Conservation (phyloP, 1,140 invertebrate genomes). For the Armadillidium nasatum region DNA sequence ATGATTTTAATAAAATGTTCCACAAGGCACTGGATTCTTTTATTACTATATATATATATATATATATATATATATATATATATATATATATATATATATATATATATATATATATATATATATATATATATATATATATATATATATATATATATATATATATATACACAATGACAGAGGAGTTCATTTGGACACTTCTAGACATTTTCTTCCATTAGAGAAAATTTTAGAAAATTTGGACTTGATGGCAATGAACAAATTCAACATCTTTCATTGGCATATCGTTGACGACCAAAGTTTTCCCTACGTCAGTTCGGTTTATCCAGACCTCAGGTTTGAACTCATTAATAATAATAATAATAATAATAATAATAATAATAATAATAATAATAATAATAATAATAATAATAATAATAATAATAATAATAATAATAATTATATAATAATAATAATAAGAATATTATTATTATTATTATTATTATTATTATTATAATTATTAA, state of each 20-base stretch:
- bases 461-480: too few relatives aligned
- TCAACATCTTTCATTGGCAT: conserved; percentile 62
- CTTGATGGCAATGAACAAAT: conserved; percentile 48
- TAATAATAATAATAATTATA: background rate
- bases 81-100: conserved; percentile 5
- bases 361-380: too few relatives aligned
- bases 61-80: conserved; percentile 21
- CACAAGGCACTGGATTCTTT: too few relatives aligned
- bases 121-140: conserved; percentile 17
- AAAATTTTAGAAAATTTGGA: conserved; percentile 25
- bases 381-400: conserved; percentile 4
- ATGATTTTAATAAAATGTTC: too few relatives aligned
- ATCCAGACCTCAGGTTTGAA: conserved; percentile 52
- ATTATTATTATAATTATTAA: too few relatives aligned
- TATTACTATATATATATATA: conserved; percentile 25
- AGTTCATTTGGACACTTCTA: background rate
- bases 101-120: conserved; percentile 9
- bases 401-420: background rate
- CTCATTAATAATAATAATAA: too few relatives aligned
- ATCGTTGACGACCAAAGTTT: conserved; percentile 61
- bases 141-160: conserved; percentile 23
- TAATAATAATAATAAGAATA: background rate
- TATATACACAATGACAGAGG: background rate
- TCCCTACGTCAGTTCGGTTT: conserved; percentile 56
- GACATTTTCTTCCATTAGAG: background rate